Percentiles rank a stretch among this genome's conserved stretches.
Conservation (phyloP, 1,140 invertebrate genomes). For the Platyscapa corneri region DNA sequence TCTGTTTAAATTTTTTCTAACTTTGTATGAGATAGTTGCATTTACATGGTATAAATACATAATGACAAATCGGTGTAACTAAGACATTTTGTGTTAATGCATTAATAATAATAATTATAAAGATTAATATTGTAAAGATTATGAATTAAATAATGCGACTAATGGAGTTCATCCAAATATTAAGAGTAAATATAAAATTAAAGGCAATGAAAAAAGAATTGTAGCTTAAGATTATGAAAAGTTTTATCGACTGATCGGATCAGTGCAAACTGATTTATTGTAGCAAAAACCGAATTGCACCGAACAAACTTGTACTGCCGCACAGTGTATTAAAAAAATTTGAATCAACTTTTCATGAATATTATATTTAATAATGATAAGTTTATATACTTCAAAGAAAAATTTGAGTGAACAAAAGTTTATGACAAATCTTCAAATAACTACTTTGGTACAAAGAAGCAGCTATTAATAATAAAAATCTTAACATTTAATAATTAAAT, state of each 20-base stretch:
- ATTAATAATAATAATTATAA: conserved; percentile 23
- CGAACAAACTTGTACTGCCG: conserved; percentile 52
- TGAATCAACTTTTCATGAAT: conserved; percentile 34
- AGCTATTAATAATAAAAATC: conserved; percentile 1
- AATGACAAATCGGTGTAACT: conserved; percentile 25
- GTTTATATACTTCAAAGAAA: not conserved
- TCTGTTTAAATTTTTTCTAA: not conserved
- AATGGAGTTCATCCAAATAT: conserved; percentile 26
- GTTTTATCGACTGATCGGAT: conserved; percentile 41
- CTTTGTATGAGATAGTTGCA: conserved; percentile 36
- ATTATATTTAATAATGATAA: not conserved
- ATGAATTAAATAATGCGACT: conserved; percentile 25
- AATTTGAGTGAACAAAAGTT: not conserved
- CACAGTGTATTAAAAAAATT: conserved; percentile 47
- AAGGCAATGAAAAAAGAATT: conserved; percentile 14
- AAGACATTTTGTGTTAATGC: conserved; percentile 9
- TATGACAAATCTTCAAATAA: conserved; percentile 10
- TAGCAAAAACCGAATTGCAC: conserved; percentile 49
- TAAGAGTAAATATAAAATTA: conserved; percentile 7
- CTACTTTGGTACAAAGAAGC: not conserved
- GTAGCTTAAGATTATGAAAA: conserved; percentile 28
- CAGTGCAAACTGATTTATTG: conserved; percentile 45
- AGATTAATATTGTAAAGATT: conserved; percentile 30
- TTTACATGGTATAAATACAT: conserved; percentile 34
- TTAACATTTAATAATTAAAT: conserved; percentile 57